Conservation (phyloP, 2,113 vertebrate species). For the Cyprinodon tularosa region DNA sequence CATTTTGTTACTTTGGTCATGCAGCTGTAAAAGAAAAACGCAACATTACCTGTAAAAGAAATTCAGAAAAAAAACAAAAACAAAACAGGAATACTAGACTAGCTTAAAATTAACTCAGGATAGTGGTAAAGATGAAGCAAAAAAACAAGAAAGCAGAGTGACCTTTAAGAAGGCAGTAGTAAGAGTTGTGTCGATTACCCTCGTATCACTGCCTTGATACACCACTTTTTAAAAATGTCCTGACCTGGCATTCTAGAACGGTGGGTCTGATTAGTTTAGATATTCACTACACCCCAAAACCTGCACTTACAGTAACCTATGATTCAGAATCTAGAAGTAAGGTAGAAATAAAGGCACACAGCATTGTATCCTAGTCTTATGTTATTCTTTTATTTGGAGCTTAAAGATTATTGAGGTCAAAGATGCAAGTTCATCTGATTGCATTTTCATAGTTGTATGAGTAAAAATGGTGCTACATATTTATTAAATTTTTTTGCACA, state of each 20-base stretch:
- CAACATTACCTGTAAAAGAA: too few species aligned
- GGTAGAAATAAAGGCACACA: too few species aligned
- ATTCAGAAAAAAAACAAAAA: too few species aligned
- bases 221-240: neutral
- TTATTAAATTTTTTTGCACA: too few species aligned
- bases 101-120: neutral
- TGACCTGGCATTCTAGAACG: neutral
- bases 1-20: too few species aligned
- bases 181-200: neutral
- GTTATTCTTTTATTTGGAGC: too few species aligned
- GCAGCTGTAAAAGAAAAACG: too few species aligned
- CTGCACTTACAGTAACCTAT: too few species aligned
- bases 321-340: neutral
- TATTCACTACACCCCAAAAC: neutral
- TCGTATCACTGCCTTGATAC: neutral
- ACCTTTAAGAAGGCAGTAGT: neutral
- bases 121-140: neutral
- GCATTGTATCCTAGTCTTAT: too few species aligned
- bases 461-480: too few species aligned
- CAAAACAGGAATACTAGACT: neutral
- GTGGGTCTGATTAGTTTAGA: neutral
- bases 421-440: neutral
- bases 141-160: neutral
- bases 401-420: neutral
- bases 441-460: neutral